Conservation (phyloP, 2,888 invertebrate genomes). For the Globia sparganii region DNA sequence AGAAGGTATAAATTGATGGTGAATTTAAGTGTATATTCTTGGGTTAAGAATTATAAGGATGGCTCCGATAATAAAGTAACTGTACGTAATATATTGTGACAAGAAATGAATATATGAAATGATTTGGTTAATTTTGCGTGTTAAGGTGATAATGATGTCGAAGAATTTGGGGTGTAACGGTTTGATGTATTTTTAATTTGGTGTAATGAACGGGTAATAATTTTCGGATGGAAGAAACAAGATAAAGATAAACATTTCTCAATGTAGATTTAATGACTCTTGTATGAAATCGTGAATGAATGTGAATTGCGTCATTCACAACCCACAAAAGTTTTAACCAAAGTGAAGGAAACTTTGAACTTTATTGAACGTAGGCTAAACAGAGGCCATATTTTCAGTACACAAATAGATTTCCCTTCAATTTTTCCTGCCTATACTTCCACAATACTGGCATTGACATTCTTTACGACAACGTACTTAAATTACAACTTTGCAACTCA, state of each 20-base stretch:
- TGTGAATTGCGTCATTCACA: conserved; percentile 17
- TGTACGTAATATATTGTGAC: conserved; percentile 58
- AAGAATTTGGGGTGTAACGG: conserved; percentile 45
- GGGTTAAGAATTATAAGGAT: conserved; percentile 55
- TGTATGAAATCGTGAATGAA: conserved; percentile 26
- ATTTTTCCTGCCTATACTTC: conserved; percentile 42
- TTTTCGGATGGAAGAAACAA: conserved; percentile 13
- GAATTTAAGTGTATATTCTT: conserved; percentile 57
- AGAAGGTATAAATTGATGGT: conserved; percentile 60
- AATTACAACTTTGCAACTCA: conserved; percentile 54
- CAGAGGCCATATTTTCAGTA: conserved; percentile 15
- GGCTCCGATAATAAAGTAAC: conserved; percentile 62
- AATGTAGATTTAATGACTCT: conserved; percentile 9
- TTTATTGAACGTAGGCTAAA: conserved; percentile 11
- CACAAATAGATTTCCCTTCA: conserved; percentile 34
- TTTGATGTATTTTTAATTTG: conserved; percentile 53
- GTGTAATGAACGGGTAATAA: conserved; percentile 47
- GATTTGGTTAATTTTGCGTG: conserved; percentile 54
- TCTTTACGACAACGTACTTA: conserved; percentile 50
- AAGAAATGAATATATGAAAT: conserved; percentile 56
- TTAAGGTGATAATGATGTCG: conserved; percentile 47
- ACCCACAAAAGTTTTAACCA: conserved; percentile 11
- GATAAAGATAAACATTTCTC: conserved; percentile 22
- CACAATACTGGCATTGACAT: conserved; percentile 51
- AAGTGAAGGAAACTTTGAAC: neutral